Evolutionary conservation across 2,113 vertebrate species (phyloP), one percentile per base, ranked within the genome.

Genomic region (Pterocles burchelli): DNA sequence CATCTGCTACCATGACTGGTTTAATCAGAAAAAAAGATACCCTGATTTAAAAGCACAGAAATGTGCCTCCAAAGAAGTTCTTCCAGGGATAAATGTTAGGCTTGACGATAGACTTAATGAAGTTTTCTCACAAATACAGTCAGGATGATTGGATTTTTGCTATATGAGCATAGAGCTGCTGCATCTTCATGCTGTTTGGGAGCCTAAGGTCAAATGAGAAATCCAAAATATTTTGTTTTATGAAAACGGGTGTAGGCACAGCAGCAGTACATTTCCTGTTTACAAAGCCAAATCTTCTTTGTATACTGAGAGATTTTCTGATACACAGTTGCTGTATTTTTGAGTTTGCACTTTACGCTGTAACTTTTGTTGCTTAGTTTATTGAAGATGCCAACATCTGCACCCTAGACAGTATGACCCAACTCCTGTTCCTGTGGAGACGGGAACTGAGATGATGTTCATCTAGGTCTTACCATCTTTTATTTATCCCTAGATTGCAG

Each of bases 181-280:
- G 22, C 17, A 28, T 91, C 66, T 91, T 87, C 31, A 9, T 84
- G 79, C 72, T 92, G 38, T 82, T 94, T 20, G 41, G 33, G 52
- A 95, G 36, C 71, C 38, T 67, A 85, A 93, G 90, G 82, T 95
- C 81, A 91, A 76, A 91, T 68, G 58, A 92, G 78, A 94, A 91
- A 90, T 92, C 43, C 29, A 62, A 85, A 93, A 70, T 82, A 93
- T 78, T 97, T 93, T 38, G 43, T 75, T 88, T 91, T 85, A 51
- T 91, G 88, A 84, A 78, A 86, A 70, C 70, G 59, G n/a, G 17
- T 94, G 70, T 63, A 93, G 34, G 65, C 82, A 81, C 55, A 91
- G 90, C 55, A 91, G 90, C 81, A 92, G 68, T 90, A 61, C 29
- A 34, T 81, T 97, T 96, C 94, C 95, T 97, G 90, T 93, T 96